Evolutionary conservation across 2,113 vertebrate species (phyloP), one percentile per base, ranked within the genome.

Genomic region (Hemiscyllium ocellatum): DNA sequence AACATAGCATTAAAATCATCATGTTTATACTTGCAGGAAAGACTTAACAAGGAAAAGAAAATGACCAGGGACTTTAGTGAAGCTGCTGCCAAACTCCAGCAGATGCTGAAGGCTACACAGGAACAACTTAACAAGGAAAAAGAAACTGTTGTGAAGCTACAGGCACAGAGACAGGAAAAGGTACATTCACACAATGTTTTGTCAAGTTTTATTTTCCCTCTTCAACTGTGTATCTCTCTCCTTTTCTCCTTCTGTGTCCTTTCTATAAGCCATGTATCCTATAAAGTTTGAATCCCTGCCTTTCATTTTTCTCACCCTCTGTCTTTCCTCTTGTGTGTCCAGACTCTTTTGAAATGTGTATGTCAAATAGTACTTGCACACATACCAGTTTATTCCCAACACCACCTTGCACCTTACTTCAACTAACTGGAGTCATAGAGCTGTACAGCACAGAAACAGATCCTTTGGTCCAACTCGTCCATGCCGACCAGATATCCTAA

Each of bases 41-140:
- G 98, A 95, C 97, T 99, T 97, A 98, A 98, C 95, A 99, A 99
- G 96, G 99, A 99, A 97, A 99, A 98, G 97, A 99, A 98, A 96
- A 96, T 99, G 97, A 98, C 98, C 52, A 98, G 98, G 97, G 98
- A 99, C 96, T 97, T 99, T 96, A 98, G 98, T 96, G 98, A 97
- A 42, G 98, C 98, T 20, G 98, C 98, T 96, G 98, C 97, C 96
- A 99, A 98, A 97, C 98, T 99, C n/a, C 98, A 99, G 97, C 98
- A 98, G 96, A 98, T 99, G 94, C 97, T 99, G 96, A 98, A 98
- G 97, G 97, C 97, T 33, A 98, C 98, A 96, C 98, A 98, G 97
- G 98, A 98, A 95, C 98, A 99, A 96, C 97, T 99, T 96, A 97
- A 97, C 96, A 98, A 98, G 98, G 98, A 99, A 97, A 98, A 97